Conservation (phyloP, 2,888 invertebrate species). For the Merodon equestris region DNA sequence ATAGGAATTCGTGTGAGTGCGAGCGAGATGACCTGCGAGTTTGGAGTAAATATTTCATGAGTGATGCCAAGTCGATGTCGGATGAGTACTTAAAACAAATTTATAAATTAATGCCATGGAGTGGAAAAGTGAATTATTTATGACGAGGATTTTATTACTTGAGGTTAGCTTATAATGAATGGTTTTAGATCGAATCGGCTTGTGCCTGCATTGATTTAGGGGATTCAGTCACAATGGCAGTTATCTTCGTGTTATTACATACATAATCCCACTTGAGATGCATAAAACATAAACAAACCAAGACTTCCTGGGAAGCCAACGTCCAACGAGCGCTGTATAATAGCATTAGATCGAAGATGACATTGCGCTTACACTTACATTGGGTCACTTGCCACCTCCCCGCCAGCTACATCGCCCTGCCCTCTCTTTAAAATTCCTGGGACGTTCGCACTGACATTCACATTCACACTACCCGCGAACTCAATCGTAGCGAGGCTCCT, state of each 20-base stretch:
- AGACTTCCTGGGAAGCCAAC: no score
- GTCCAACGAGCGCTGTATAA: slow-evolving; percentile 41
- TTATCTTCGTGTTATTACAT: no score
- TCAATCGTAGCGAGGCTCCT: slow-evolving; percentile 38
- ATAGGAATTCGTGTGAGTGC: neutral
- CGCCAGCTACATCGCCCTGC: neutral
- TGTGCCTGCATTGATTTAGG: no score
- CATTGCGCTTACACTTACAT: no score
- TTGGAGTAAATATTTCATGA: slow-evolving; percentile 49
- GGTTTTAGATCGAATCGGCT: no score
- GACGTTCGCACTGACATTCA: slow-evolving; percentile 56
- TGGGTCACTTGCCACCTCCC: neutral
- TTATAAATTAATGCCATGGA: neutral
- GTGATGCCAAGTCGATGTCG: slow-evolving; percentile 47
- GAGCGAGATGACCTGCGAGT: slow-evolving; percentile 16
- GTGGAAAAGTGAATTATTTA: neutral
- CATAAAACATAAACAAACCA: no score
- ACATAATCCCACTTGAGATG: no score
- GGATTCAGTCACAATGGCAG: no score
- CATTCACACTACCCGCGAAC: slow-evolving; percentile 12
- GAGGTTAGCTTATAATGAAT: no score
- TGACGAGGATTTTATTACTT: no score
- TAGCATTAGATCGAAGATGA: slow-evolving; percentile 38
- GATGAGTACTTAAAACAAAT: neutral
- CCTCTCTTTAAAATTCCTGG: slow-evolving; percentile 22